Evolutionary conservation across 2,888 invertebrate species (phyloP), one percentile per base, ranked within the genome.

Genomic region (Cheilosia variabilis): DNA sequence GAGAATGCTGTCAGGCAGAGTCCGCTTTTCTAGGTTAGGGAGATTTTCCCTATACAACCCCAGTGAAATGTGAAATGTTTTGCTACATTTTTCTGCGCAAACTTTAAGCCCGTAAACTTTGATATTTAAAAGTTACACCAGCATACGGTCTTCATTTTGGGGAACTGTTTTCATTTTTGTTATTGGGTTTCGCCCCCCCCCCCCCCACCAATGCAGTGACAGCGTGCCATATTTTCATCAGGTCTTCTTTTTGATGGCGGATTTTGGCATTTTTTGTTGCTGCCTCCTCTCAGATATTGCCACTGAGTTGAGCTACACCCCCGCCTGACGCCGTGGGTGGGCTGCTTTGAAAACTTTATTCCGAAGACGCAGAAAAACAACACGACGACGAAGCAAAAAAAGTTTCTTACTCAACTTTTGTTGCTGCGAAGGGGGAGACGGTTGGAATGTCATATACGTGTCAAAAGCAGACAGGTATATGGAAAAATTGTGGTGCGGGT

Each of bases 391-490:
- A 6, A 27, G 27, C 27, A 27, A 27, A 27, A 27, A 37, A 50
- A 41, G 75, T 75, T 75, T 58, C n/a, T 27, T 24, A 34, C 5
- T 47, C 17, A 34, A 15, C 37, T n/a, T 65, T 65, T 47, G 24
- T 9, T 13, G 47, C 10, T 19, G 47, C 17, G 47, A 47, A n/a
- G 22, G 13, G 4, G 6, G 24, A 19, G 15, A n/a, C 31, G 58
- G 52, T 50, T 34, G n/a, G 37, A 60, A 52, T 31, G 68, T 76
- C 60, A 76, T 68, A 68, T 68, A 68, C 66, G 66, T 60, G 76
- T 76, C 76, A 76, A 76, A 76, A 68, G 66, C 76, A 75, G 68
- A 7, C 50, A 52, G 65, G 17, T 55, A 19, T 47, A 27, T 6
- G 10, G 17, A 19, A 17, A 17, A 19, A 17, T 19, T 17, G 47